Base-by-base conservation (phyloP, 2,113 vertebrate genomes). In the Hepsetus odoe region DNA sequence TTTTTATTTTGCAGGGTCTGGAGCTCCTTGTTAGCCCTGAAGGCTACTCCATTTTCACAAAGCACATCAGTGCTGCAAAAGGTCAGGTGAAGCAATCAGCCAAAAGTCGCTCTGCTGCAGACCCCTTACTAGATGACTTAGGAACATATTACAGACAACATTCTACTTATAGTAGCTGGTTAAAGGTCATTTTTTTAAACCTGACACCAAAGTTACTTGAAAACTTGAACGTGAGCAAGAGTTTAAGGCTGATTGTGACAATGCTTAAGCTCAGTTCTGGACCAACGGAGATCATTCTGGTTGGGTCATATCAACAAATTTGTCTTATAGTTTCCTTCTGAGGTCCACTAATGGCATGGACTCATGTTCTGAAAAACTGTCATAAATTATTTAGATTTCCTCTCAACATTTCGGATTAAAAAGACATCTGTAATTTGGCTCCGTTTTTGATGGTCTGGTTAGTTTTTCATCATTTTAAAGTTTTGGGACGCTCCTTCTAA, bases 21-120 rank as follows among this genome's bases (percentile, higher is more conserved):
- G 83, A 85, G 80, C 85, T 78, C 77, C 85, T 88, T 85, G 85
- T 84, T 84, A 88, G 79, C 83, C 83, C 87, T 78, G 73, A 76
- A 87, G 83, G 86, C 83, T 84, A 82, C 80, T 76, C 80, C 42
- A 28, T 44, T 30, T 69, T 84, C 77, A 61, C 73, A 85, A 74
- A 82, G 85, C 84, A 77, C 74, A 67, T 40, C 82, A 64, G 81
- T 55, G 76, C 84, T 35, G 55, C 80, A 80, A 88, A 85, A 87
- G 83, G 85, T 89, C 83, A 84, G 83, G 72, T 59, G 71, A 83
- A 90, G 85, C 89, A 49, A 74, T 62, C 72, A 74, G 28, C 26
- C 72, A 72, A 30, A 61, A 74, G 56, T 62, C 58, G 49, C 56
- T 62, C 44, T 30, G 59, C 44, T 32, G 18, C 24, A 67, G 30